Percentiles rank a stretch among this genome's conserved stretches.
Conservation (phyloP, 1,140 invertebrate species). For the Listronotus oregonensis region DNA sequence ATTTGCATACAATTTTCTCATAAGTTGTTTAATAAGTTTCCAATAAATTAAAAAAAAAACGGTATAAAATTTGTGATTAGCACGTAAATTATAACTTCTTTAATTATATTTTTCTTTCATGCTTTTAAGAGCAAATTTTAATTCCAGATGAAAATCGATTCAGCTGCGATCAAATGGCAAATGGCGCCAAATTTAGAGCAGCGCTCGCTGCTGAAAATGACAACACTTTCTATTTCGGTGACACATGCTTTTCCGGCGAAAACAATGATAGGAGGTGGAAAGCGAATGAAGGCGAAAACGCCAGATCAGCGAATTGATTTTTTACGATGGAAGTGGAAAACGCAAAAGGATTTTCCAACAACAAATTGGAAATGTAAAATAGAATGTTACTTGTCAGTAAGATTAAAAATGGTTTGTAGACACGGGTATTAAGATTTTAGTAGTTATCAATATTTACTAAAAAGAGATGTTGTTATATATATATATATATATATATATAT, state of each 20-base stretch:
- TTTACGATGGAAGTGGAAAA: constrained; percentile 12
- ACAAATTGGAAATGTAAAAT: constrained; percentile 20
- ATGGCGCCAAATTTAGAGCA: constrained; percentile 5
- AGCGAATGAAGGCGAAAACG: constrained; percentile 18
- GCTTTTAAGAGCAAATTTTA: no score
- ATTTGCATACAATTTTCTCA: no score
- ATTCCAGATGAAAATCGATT: no score
- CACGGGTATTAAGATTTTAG: no score
- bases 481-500: no score
- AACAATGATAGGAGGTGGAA: constrained; percentile 11
- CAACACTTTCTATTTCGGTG: constrained; percentile 23
- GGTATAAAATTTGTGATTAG: no score
- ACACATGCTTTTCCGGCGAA: constrained; percentile 19
- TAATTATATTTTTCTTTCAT: no score
- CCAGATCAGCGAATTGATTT: constrained; percentile 30
- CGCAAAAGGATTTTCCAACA: constrained; percentile 14
- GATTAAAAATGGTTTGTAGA: constrained; percentile 2
- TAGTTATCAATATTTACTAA: no score
- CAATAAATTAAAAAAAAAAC: no score
- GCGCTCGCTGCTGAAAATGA: constrained; percentile 12
- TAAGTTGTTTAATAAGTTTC: no score
- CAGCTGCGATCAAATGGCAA: background rate
- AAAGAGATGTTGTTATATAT: no score
- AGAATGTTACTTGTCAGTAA: constrained; percentile 5
- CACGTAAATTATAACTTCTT: no score